Base-by-base conservation (phyloP, 2,888 invertebrate genomes). In the Acanthopleura granulata region DNA sequence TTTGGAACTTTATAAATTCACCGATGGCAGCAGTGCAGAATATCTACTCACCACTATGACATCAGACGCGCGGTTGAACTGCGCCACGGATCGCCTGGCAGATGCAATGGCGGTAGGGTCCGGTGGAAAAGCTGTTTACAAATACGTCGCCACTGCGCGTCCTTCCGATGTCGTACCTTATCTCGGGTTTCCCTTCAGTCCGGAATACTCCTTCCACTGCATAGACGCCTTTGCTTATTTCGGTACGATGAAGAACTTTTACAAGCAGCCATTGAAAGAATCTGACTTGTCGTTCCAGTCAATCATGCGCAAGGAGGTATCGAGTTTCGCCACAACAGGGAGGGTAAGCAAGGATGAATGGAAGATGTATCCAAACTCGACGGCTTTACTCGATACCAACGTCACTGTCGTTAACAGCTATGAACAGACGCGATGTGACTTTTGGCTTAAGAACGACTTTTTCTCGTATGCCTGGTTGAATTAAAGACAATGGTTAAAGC, bases 11-110 rank as follows among this genome's bases (percentile, higher is more conserved):
- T 66, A 66, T 25, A 18, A 18, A 27, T 66, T 27, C 25, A 27
- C 22, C 16, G 14, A 66, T 25, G 66, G 66, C 22, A 66, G 66
- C 25, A 66, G 25, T 27, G 66, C 66, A 3, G 66, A 66, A 27
- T 66, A 66, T 66, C 66, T 66, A 16, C 16, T 66, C 29, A 66
- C 66, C 6, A 27, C 66, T 66, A 66, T 66, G 66, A 25, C 29
- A 27, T 66, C 66, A 16, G 66, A 66, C 25, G 66, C 29, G 16
- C 18, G 66, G 4, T 16, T 27, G 27, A 66, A 27, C 29, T 66
- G 66, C 14, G 22, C 66, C 22, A 27, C 14, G 29, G 66, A 27
- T 27, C 22, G 15, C 16, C 66, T 66, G 22, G 66, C 66, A 25
- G 4, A 27, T 15, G 22, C 66, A 27, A 66, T 66, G 22, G 29